Evolutionary conservation across 2,113 vertebrate species (phyloP).

Genomic region (Morone chrysops): DNA sequence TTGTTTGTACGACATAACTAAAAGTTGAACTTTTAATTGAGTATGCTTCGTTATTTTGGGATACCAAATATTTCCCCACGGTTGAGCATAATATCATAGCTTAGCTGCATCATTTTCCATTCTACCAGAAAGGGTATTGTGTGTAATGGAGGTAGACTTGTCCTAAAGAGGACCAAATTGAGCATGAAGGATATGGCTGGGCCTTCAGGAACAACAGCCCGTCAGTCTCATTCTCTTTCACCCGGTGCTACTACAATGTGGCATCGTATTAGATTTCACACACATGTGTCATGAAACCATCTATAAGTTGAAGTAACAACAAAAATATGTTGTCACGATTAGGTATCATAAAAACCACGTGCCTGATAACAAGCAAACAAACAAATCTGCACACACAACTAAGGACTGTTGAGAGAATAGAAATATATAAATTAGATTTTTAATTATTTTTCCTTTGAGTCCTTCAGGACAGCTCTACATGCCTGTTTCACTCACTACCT

Average conservation of each 20-base stretch:
- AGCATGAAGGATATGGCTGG: conserved; percentile 3
- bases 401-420: background rate
- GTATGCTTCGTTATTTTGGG: background rate
- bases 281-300: background rate
- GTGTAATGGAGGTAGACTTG: conserved; percentile 9
- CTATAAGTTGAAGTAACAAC: background rate
- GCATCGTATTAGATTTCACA: conserved; percentile 25
- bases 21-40: background rate
- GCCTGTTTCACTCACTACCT: conserved; percentile 72
- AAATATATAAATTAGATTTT: conserved; percentile 3
- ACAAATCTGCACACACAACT: background rate
- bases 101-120: conserved; percentile 4
- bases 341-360: background rate
- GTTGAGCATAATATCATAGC: background rate
- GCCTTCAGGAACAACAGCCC: conserved; percentile 12
- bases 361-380: conserved; percentile 11
- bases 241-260: background rate
- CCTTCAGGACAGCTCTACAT: conserved; percentile 9
- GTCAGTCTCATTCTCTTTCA: conserved; percentile 22
- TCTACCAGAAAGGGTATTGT: conserved; percentile 11
- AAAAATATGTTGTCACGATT: background rate
- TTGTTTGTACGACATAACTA: background rate
- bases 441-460: background rate
- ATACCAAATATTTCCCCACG: background rate
- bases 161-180: background rate